Conservation (phyloP, 2,797 vertebrate species). For the Meriones psammophilus region DNA sequence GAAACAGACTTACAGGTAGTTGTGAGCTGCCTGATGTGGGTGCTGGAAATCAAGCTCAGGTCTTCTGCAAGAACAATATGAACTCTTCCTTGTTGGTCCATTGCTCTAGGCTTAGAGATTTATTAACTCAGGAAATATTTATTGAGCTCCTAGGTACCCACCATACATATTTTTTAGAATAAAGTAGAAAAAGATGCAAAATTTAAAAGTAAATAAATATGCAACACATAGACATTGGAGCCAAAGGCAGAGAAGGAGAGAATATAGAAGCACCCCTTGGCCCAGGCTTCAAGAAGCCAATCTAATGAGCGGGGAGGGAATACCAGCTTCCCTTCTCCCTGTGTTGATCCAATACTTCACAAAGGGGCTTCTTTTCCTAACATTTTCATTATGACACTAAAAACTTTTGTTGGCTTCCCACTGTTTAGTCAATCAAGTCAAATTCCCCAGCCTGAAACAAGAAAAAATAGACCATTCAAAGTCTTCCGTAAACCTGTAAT, state of each 20-base stretch:
- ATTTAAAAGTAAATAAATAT: slow-evolving; percentile 40
- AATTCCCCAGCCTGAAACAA: slow-evolving; percentile 20
- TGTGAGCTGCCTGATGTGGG: not conserved
- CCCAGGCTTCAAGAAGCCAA: not conserved
- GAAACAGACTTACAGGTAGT: not conserved
- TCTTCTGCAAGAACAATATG: not conserved
- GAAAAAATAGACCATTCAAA: not conserved
- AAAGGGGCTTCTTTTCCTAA: slow-evolving; percentile 36
- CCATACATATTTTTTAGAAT: slow-evolving; percentile 42
- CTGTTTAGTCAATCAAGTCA: slow-evolving; percentile 47
- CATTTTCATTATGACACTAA: slow-evolving; percentile 61
- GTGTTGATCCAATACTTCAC: slow-evolving; percentile 10
- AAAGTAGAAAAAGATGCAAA: slow-evolving; percentile 55
- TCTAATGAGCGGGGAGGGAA: not conserved
- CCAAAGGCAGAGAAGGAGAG: not conserved
- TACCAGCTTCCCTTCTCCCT: slow-evolving; percentile 12
- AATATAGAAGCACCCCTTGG: not conserved
- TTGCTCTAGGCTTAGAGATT: not conserved
- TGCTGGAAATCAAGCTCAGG: not conserved
- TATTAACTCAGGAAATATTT: slow-evolving; percentile 65
- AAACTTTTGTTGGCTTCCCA: slow-evolving; percentile 16
- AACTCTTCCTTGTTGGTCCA: not conserved
- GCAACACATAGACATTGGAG: not conserved
- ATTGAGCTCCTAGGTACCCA: slow-evolving; percentile 39
- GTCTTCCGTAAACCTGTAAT: not conserved